phyloP scores from a whole-genome alignment of 2,888 invertebrate species.

The Dryobota labecula region DNA sequence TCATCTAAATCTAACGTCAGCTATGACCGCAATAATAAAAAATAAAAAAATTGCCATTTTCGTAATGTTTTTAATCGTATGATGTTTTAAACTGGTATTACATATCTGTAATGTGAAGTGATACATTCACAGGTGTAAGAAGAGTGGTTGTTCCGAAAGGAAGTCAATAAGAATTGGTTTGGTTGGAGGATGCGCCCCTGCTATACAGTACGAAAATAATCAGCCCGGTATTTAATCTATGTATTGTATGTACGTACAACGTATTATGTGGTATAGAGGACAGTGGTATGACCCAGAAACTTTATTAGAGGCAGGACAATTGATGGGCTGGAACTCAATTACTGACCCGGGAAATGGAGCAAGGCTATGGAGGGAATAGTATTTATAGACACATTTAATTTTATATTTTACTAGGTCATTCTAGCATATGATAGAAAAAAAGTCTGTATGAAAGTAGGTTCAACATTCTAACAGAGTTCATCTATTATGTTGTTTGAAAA shows the following conservation, averaged over 20 bases:
- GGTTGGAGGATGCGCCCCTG: too few relatives aligned
- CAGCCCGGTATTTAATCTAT: neutral
- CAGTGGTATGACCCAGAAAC: conserved; percentile 33
- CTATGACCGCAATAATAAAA: too few relatives aligned
- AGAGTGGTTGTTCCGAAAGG: too few relatives aligned
- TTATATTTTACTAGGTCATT: conserved; percentile 3
- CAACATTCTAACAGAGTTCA: neutral
- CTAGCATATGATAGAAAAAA: neutral
- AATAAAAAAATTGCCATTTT: too few relatives aligned
- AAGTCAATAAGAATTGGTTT: too few relatives aligned
- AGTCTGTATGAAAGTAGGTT: neutral
- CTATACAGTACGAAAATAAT: neutral
- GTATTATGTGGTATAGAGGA: neutral
- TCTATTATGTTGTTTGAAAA: neutral
- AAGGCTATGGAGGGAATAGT: conserved; percentile 1
- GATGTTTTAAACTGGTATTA: too few relatives aligned
- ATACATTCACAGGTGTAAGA: too few relatives aligned
- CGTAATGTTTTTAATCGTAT: too few relatives aligned
- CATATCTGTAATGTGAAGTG: too few relatives aligned
- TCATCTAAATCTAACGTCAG: too few relatives aligned
- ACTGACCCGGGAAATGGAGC: conserved; percentile 27
- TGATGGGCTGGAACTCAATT: conserved; percentile 35
- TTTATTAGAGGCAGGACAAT: conserved; percentile 41
- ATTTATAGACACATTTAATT: neutral
- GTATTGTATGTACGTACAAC: neutral